Conservation (phyloP, 2,888 invertebrate genomes). For the Exephanes ischioxanthus region DNA sequence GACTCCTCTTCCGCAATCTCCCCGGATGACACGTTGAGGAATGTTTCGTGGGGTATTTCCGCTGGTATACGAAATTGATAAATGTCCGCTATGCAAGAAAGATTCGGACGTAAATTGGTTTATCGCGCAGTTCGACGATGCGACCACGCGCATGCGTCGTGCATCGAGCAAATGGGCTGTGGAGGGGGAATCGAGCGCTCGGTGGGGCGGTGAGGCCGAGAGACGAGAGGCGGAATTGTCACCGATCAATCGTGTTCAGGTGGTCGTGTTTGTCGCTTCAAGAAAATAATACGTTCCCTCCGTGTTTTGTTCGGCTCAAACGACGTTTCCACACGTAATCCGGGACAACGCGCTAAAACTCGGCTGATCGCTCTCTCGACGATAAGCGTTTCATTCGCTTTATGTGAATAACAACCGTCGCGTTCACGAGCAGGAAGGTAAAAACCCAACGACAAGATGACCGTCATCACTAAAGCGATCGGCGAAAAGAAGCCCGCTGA, state of each 20-base stretch:
- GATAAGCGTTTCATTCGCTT: neutral
- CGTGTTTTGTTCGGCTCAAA: slow-evolving; percentile 40
- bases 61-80: slow-evolving; percentile 8
- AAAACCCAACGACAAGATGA: slow-evolving; percentile 87
- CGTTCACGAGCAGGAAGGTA: neutral
- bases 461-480: slow-evolving; percentile 91
- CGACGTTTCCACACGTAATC: slow-evolving; percentile 10
- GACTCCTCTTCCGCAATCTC: neutral
- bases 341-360: neutral
- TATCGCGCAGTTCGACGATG: slow-evolving; percentile 27
- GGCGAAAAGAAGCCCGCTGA: slow-evolving; percentile 89
- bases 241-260: slow-evolving; percentile 72
- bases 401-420: neutral
- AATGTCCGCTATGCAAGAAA: neutral
- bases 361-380: slow-evolving; percentile 14
- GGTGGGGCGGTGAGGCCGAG: neutral
- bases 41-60: neutral
- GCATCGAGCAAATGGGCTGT: neutral
- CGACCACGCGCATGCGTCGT: slow-evolving; percentile 11
- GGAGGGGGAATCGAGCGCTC: slow-evolving; percentile 16
- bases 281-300: slow-evolving; percentile 17
- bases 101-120: neutral
- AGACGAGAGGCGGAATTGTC: slow-evolving; percentile 61
- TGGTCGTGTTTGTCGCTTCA: slow-evolving; percentile 56
- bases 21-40: neutral